Evolutionary conservation across 1,140 invertebrate genomes (phyloP), one percentile per base, ranked within the genome.

Genomic region (Teleogryllus occipitalis): DNA sequence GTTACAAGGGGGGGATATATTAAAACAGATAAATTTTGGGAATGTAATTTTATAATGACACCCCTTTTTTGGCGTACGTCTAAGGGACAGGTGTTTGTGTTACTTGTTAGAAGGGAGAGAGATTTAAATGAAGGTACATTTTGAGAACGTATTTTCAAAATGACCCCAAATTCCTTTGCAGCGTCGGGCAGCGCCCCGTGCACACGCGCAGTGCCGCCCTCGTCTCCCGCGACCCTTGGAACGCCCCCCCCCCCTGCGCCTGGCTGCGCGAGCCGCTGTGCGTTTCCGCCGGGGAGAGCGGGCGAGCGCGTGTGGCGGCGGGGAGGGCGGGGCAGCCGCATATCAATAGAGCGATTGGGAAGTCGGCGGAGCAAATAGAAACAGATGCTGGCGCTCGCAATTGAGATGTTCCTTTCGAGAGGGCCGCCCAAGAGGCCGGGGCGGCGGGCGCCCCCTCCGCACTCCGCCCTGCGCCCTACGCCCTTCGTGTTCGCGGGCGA

Each of bases 281-380:
- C 10, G 54, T 65, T 65, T 65, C 18, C 54, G 54, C 54, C 10
- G 18, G 10, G 54, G 18, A 65, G 54, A 14, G 54, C 54, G 54
- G 54, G 10, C 54, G 54, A 65, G 7, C 10, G 10, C 54, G 54
- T 14, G 54, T 10, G 10, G 54, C 10, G 54, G 54, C 18, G 54
- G 54, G 18, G 54, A 65, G 54, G 54, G 18, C 10, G 54, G 54
- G 54, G 54, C 54, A 7, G 2, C 10, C 18, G 18, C 54, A 65
- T 65, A 65, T 65, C 54, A 65, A 65, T 65, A 65, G 54, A 65
- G 54, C 54, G 54, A 65, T 65, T 65, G 54, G 54, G 54, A 65
- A 65, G 54, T 65, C 54, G 10, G 54, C 54, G 54, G 54, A 65
- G 54, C 54, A 65, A 65, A 65, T 65, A 65, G 54, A 65, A 65